Conservation (phyloP, 2,888 invertebrate genomes). For the Himalopsyche kuldschensis region DNA sequence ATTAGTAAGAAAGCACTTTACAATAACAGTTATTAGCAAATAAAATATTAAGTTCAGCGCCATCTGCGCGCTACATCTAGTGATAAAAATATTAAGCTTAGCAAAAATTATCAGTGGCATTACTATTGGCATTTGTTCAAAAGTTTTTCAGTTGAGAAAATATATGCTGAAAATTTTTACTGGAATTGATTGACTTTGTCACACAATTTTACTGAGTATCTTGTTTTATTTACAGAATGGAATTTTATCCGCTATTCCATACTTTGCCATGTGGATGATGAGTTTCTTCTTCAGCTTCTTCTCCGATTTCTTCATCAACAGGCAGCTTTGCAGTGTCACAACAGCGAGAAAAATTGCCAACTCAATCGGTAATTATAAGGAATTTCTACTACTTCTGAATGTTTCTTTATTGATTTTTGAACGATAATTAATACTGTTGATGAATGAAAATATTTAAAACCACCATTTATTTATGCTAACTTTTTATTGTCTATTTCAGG, state of each 20-base stretch:
- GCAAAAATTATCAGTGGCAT: constrained; percentile 47
- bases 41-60: neutral
- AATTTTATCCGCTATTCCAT: constrained; percentile 70
- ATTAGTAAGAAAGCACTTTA: no score
- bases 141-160: no score
- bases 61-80: neutral
- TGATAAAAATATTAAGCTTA: neutral
- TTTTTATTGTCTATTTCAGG: constrained; percentile 49
- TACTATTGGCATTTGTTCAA: constrained; percentile 31
- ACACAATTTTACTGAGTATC: neutral
- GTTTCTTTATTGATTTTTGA: neutral
- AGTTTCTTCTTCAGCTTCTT: constrained; percentile 71
- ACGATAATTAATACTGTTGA: no score
- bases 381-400: neutral
- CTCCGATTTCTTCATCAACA: constrained; percentile 64
- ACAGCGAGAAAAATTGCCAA: constrained; percentile 63
- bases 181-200: no score
- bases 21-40: no score
- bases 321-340: constrained; percentile 56
- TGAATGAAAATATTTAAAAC: no score
- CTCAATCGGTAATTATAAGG: constrained; percentile 49
- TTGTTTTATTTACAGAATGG: constrained; percentile 61
- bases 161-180: no score
- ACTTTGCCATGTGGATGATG: constrained; percentile 71
- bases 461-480: neutral